Base-by-base conservation (phyloP, 30 jellyfish, hydroid and myxozoan species). In the Hydractinia echinata region DNA sequence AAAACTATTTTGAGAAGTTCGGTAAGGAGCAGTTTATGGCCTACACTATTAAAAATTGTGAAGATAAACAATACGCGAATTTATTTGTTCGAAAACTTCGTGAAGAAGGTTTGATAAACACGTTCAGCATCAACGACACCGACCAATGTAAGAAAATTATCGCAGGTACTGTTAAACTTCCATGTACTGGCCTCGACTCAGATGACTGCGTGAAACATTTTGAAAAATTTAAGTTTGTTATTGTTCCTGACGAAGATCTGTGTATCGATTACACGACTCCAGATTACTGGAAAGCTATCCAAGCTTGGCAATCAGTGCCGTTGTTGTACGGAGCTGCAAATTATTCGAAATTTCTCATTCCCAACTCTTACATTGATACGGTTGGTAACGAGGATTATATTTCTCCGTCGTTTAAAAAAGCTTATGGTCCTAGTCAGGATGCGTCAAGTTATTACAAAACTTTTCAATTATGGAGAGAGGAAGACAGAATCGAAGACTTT, bases 261-360 rank as follows among this genome's bases (percentile, higher is more conserved):
- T 86, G 95, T 52, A 74, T 66, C 7, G 95, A 83, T 52, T 86
- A 68, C 64, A 73, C 76, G 8, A 88, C 90, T 21, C 82, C 76
- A 30, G 95, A 79, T 51, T 86, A 86, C 68, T 86, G 95, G 95
- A 52, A 86, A 39, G 86, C 87, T 14, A 48, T 86, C 55, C 8
- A 71, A 51, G 95, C 87, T 13, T 86, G 95, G 95, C 73, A 86
- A 79, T 81, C 95, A 21, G 87, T 81, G 7, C 95, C 95, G 1
- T 64, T 86, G 7, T 53, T 86, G 66, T 86, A 71, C 73, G 88
- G 91, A 49, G 77, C 83, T 4, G 92, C 74, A 13, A 62, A 80
- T 55, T 82, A 70, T 44, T 54, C 54, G 4, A 82, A 82, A 82
- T 52, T 30, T 71, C 84, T 79, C n/a, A 79, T 86, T 50, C 86